A percentile compares a stretch with the other conserved stretches of the same genome.
These are phyloP conservation scores for Prochilodus magdalenae DNA, from an alignment of 2,113 vertebrate species.

Conservation along the genomic window DNA sequence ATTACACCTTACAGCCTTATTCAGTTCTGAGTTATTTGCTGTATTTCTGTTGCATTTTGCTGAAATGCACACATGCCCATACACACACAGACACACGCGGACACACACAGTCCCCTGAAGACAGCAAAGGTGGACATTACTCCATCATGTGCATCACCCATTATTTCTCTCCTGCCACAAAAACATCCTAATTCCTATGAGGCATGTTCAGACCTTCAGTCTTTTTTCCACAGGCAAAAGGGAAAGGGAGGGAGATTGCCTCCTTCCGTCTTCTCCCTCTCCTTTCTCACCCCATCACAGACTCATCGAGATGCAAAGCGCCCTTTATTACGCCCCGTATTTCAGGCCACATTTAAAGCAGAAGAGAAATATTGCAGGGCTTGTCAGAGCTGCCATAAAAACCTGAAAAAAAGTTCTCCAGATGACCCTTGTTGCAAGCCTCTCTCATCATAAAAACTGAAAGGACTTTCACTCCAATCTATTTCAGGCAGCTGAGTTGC, in stretches of 20 bases:
- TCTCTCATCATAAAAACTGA: conserved; percentile 51
- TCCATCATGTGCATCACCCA: neutral
- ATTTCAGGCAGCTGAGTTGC: conserved; percentile 47
- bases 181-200: neutral
- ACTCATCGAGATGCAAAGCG: conserved; percentile 40
- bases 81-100: neutral
- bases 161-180: neutral
- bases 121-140: neutral
- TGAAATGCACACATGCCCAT: neutral
- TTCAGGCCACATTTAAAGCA: conserved; percentile 41
- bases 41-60: neutral
- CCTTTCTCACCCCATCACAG: conserved; percentile 13
- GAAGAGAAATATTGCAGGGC: conserved; percentile 27
- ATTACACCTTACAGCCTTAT: neutral
- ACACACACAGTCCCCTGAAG: neutral
- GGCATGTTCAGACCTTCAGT: neutral
- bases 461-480: conserved; percentile 51
- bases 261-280: neutral
- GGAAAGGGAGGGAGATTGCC: neutral
- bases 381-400: conserved; percentile 44
- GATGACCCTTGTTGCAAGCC: conserved; percentile 44
- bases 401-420: conserved; percentile 41
- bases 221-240: neutral
- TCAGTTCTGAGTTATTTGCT: neutral
- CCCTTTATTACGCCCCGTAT: conserved; percentile 39